phyloP scores from a whole-genome alignment of 2,797 vertebrate species.

The Bucorvus abyssinicus region DNA sequence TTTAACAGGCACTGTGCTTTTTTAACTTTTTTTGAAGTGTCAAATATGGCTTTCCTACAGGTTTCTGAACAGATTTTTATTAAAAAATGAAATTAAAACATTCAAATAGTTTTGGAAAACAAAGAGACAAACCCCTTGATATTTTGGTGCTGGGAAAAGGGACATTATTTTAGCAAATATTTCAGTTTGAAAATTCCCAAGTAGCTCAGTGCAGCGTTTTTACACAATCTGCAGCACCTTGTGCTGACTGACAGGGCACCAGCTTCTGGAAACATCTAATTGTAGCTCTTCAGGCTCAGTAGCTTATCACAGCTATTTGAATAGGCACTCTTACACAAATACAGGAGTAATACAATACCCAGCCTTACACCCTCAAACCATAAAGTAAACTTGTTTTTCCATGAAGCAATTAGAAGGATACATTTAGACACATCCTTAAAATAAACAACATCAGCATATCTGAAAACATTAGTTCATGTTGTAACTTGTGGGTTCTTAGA shows the following conservation, averaged over 20 bases:
- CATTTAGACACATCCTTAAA: conserved; percentile 65
- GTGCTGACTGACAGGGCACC: conserved; percentile 20
- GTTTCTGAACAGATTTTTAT: not conserved
- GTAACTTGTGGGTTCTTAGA: conserved; percentile 42
- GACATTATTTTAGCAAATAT: not conserved
- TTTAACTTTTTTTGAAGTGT: not conserved
- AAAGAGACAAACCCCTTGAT: not conserved
- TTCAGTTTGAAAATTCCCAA: not conserved
- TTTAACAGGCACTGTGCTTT: accelerated
- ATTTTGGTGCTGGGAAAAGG: not conserved
- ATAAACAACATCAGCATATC: conserved; percentile 64
- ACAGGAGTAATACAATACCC: conserved; percentile 38
- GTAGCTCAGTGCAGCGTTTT: accelerated
- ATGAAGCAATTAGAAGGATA: conserved; percentile 66
- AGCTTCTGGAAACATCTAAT: conserved; percentile 57
- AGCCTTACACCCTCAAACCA: conserved; percentile 60
- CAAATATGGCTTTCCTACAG: not conserved
- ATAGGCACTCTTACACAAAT: conserved; percentile 18
- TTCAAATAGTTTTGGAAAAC: not conserved
- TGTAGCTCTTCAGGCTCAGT: conserved; percentile 27
- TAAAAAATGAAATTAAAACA: not conserved
- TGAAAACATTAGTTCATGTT: conserved; percentile 34
- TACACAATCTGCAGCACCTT: not conserved
- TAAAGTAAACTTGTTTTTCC: conserved; percentile 59
- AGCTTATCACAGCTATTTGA: conserved; percentile 54